phyloP scores from a whole-genome alignment of 2,113 vertebrate species.

The Mionectes macconnelli region DNA sequence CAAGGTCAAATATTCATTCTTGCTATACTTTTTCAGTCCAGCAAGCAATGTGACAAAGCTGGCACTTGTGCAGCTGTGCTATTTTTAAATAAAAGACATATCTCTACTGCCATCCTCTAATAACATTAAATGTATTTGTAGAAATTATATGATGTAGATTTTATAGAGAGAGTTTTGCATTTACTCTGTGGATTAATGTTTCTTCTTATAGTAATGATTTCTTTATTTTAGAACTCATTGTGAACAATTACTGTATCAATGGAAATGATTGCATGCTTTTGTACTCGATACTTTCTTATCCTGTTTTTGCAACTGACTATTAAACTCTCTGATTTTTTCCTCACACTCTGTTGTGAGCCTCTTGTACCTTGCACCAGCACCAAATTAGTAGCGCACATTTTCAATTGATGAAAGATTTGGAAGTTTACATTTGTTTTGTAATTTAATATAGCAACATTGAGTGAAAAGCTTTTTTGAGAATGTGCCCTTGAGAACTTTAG shows the following conservation, averaged over 20 bases:
- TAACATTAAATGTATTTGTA: background rate
- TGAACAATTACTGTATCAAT: background rate
- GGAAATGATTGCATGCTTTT: background rate
- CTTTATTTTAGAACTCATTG: background rate
- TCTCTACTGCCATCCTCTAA: background rate
- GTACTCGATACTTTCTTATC: background rate
- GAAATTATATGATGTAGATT: background rate
- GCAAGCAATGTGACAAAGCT: background rate
- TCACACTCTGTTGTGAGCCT: background rate
- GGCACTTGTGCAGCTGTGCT: background rate
- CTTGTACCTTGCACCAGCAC: background rate
- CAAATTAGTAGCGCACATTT: background rate
- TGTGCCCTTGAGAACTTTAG: background rate
- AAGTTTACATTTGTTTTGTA: background rate
- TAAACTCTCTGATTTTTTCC: background rate
- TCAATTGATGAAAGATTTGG: background rate
- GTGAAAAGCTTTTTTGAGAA: conserved; percentile 9
- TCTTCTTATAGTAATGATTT: background rate
- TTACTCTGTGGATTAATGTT: background rate
- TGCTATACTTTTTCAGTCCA: background rate
- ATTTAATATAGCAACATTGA: conserved; percentile 2
- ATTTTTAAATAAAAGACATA: background rate
- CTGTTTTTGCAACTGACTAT: background rate
- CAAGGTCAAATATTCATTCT: background rate
- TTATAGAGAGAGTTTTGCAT: background rate